These are phyloP conservation scores for Condylura cristata DNA, from an alignment of 2,113 vertebrate species.

Conservation along the genomic window DNA sequence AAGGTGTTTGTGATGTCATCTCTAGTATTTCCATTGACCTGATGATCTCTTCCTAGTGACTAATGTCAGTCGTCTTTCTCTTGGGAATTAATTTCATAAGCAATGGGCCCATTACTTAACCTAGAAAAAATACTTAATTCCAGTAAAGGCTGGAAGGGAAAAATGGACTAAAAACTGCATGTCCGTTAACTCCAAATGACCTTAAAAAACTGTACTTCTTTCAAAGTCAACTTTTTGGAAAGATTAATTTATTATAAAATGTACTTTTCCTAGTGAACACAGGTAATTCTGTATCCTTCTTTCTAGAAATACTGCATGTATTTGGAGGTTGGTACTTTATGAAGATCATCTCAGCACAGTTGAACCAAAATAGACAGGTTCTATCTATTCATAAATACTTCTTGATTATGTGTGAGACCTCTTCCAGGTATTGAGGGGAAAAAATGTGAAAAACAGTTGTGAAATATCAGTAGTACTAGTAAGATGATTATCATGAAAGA, in stretches of 20 bases:
- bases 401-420: not conserved
- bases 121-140: conserved; percentile 2
- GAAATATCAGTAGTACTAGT: not conserved
- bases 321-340: not conserved
- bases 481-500: not conserved
- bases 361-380: not conserved
- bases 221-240: not conserved
- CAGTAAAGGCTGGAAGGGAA: not conserved
- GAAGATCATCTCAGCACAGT: not conserved
- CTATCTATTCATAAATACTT: not conserved
- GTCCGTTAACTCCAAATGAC: conserved; percentile 7
- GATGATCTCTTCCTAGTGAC: not conserved
- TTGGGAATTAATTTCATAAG: not conserved
- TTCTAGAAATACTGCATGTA: not conserved
- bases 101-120: not conserved
- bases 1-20: not conserved
- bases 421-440: not conserved
- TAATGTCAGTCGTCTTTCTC: not conserved
- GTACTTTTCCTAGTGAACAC: not conserved
- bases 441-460: not conserved
- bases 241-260: not conserved
- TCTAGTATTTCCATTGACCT: not conserved
- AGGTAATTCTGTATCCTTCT: not conserved
- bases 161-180: not conserved
- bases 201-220: not conserved